Conservation (phyloP, 1,140 invertebrate species). For the Colletes latitarsis region DNA sequence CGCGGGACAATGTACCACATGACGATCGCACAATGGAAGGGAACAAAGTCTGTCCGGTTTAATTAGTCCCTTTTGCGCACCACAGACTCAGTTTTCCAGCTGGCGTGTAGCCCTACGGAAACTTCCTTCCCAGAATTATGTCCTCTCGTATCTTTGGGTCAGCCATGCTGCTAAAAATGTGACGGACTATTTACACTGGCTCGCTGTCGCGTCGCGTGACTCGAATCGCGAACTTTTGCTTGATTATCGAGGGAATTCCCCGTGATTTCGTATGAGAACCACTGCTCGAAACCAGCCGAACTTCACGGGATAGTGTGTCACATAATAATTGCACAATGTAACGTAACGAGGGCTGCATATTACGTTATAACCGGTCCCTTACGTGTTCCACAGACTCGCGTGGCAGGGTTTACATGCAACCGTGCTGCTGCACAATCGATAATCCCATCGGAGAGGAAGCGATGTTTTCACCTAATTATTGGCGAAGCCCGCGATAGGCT, state of each 20-base stretch:
- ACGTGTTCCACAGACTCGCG: conserved; percentile 15
- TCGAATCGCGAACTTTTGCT: no score
- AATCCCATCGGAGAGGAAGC: conserved; percentile 22
- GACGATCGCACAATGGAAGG: no score
- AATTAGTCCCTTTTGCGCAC: not conserved
- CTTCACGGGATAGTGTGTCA: conserved; percentile 10
- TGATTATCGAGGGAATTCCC: no score
- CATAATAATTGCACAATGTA: conserved; percentile 34
- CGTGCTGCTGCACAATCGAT: conserved; percentile 24
- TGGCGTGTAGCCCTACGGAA: no score
- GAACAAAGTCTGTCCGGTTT: no score
- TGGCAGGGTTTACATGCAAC: conserved; percentile 17
- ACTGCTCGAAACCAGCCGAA: not conserved
- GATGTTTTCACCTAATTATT: conserved; percentile 49
- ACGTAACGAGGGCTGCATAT: conserved; percentile 27
- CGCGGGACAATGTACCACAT: no score
- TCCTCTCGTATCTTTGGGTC: no score
- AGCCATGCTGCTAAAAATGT: no score
- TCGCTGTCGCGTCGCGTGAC: no score
- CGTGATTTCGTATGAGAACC: conserved; percentile 3
- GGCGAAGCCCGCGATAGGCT: conserved; percentile 17
- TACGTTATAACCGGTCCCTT: conserved; percentile 38
- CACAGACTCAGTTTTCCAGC: not conserved
- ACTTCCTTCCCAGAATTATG: no score
- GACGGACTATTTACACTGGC: no score